These are phyloP conservation scores for Salticus scenicus DNA, from an alignment of 2,888 invertebrate species.

Conservation along the genomic window DNA sequence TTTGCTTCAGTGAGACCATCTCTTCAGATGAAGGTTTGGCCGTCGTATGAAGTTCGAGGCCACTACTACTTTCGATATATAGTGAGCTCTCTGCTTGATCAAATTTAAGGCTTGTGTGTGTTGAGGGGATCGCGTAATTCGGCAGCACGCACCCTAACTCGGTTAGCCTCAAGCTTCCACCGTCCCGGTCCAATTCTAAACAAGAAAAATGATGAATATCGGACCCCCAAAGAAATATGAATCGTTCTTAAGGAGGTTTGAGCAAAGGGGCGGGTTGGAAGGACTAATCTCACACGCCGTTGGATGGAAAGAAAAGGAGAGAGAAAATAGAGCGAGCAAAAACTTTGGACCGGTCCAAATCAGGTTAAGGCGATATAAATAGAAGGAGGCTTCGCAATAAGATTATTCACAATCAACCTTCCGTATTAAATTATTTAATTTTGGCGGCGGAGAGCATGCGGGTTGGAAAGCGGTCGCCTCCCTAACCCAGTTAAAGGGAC, in stretches of 20 bases:
- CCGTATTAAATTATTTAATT: slow-evolving; percentile 72
- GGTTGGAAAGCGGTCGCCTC: slow-evolving; percentile 31
- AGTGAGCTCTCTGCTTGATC: slow-evolving; percentile 25
- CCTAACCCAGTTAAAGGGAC: slow-evolving; percentile 52
- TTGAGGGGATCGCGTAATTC: slow-evolving; percentile 20
- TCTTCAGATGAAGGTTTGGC: not conserved
- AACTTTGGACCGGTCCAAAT: slow-evolving; percentile 38
- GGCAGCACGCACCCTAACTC: slow-evolving; percentile 23
- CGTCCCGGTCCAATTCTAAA: slow-evolving; percentile 35
- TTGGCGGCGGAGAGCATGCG: slow-evolving; percentile 41
- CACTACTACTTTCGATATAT: slow-evolving; percentile 31
- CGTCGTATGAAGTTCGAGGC: slow-evolving; percentile 17
- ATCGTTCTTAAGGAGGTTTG: slow-evolving; percentile 28
- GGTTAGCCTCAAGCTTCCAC: slow-evolving; percentile 24
- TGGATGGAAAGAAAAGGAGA: not conserved
- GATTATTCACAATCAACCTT: slow-evolving; percentile 71
- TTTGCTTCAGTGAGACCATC: not conserved
- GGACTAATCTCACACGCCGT: slow-evolving; percentile 16
- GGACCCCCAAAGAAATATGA: slow-evolving; percentile 57
- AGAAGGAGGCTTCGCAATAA: slow-evolving; percentile 55
- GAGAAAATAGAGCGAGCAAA: slow-evolving; percentile 24
- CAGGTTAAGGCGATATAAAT: slow-evolving; percentile 40
- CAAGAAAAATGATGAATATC: slow-evolving; percentile 59
- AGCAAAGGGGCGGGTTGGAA: not conserved
- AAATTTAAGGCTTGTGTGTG: slow-evolving; percentile 26